Base-by-base conservation (phyloP, 30 jellyfish, hydroid and myxozoan genomes). In the Hydractinia echinata region DNA sequence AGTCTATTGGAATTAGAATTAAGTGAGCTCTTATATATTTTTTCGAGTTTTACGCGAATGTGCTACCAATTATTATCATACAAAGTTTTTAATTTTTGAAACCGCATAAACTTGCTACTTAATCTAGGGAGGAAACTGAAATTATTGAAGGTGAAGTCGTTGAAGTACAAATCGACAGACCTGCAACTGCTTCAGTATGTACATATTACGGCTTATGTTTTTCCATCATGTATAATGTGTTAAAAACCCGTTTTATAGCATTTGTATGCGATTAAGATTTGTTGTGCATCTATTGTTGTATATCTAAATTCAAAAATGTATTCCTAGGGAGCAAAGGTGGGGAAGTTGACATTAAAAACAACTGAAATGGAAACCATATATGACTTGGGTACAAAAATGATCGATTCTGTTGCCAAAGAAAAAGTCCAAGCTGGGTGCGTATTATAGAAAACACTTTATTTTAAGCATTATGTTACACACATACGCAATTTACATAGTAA, bases 91-190 rank as follows among this genome's bases (percentile, higher is more conserved):
- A 2, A 30, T 30, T 30, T 30, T 30, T 30, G 2, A 30, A 30
- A 30, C 44, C 2, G 2, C 44, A 30, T 30, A 30, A 30, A 30
- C 44, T 30, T 30, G 44, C 44, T 30, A 30, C 1, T 60, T 16
- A 3, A 10, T 79, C 13, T 77, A 95, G 99, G 18, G 99, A 95
- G 69, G 99, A 95, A 81, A 84, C 99, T 39, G 99, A 95, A 77
- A 90, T 95, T 1, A 95, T 95, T 53, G 99, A 95, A 86, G 99
- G 99, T 9, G 99, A 95, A 83, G 99, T 95, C n/a, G 99, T 95
- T 4, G 99, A 95, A 55, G 87, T 95, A 51, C 97, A 88, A 72
- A 89, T 95, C 61, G 99, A 95, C 78, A 84, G 97, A 20, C 97
- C 97, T 11, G 97, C 96, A 30, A 90, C 96, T 51, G 96, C 95